phyloP scores from a whole-genome alignment of 2,113 vertebrate species.

The Rattus rattus region DNA sequence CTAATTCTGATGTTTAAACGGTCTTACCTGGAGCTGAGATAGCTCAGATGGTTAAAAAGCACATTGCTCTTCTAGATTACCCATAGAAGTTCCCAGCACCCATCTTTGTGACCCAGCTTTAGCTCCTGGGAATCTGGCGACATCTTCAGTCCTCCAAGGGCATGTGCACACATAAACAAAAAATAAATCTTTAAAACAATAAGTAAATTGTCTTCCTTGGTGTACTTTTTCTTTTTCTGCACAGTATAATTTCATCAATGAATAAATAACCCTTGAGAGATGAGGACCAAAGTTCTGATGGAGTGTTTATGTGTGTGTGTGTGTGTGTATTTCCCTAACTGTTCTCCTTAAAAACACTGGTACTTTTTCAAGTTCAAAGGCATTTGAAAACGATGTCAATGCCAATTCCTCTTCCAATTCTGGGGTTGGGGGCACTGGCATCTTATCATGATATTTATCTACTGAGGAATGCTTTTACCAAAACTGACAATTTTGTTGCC shows the following conservation, averaged over 20 bases:
- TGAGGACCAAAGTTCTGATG: not conserved
- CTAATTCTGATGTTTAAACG: conserved; percentile 39
- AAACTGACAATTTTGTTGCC: conserved; percentile 30
- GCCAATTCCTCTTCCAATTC: not conserved
- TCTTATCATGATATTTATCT: conserved; percentile 21
- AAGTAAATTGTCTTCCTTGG: conserved; percentile 9
- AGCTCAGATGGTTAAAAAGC: not conserved
- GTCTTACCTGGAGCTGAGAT: not conserved
- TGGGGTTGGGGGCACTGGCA: not conserved
- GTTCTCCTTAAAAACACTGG: not conserved
- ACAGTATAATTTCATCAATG: conserved; percentile 3
- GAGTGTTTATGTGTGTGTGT: not conserved
- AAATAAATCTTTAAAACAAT: not conserved
- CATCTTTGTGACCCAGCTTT: not conserved
- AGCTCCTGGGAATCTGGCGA: not conserved
- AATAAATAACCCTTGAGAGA: conserved; percentile 32
- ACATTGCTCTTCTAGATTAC: not conserved
- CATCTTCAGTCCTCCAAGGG: not conserved
- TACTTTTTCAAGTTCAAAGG: conserved; percentile 46
- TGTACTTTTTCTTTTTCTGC: not conserved
- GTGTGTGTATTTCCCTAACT: not conserved
- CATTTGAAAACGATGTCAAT: not conserved
- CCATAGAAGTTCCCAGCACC: not conserved
- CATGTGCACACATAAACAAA: not conserved
- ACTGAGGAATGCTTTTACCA: conserved; percentile 6